These are phyloP conservation scores for Conus ventricosus DNA, from an alignment of 1,140 invertebrate species.

Conservation along the genomic window DNA sequence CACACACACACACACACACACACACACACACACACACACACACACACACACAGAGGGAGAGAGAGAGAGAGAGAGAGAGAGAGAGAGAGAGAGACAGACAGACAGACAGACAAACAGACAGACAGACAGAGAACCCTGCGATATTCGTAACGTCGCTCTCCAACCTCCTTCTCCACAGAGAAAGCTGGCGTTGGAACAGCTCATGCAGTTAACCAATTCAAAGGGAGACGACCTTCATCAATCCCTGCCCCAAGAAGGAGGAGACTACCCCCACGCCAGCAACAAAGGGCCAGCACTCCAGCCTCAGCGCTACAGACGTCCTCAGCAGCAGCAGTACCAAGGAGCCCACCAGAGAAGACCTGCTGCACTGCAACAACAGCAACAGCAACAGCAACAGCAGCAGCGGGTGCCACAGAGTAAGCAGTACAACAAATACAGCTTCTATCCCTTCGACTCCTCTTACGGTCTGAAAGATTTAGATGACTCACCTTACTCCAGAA, in stretches of 20 bases:
- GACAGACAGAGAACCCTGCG: too few species aligned
- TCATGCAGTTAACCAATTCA: not conserved
- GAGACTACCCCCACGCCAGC: not conserved
- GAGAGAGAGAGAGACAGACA: not conserved
- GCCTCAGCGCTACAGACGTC: not conserved
- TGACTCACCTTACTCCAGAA: not conserved
- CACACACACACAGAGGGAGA: too few species aligned
- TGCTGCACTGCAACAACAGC: not conserved
- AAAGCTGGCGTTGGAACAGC: not conserved
- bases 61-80: constrained; percentile 6
- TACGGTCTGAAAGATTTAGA: not conserved
- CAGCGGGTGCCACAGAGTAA: not conserved
- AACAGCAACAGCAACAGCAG: not conserved
- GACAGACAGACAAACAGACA: not conserved
- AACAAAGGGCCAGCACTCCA: not conserved
- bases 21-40: too few species aligned
- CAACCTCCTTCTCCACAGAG: not conserved
- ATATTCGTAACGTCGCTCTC: too few species aligned
- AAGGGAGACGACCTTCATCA: not conserved
- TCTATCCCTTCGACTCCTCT: not conserved
- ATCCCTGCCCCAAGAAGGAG: not conserved
- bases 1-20: too few species aligned
- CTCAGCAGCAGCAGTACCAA: not conserved
- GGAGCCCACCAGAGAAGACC: not conserved
- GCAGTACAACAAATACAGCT: not conserved